Base-by-base conservation (phyloP, 2,888 invertebrate species). In the Dichetophora obliterata region DNA sequence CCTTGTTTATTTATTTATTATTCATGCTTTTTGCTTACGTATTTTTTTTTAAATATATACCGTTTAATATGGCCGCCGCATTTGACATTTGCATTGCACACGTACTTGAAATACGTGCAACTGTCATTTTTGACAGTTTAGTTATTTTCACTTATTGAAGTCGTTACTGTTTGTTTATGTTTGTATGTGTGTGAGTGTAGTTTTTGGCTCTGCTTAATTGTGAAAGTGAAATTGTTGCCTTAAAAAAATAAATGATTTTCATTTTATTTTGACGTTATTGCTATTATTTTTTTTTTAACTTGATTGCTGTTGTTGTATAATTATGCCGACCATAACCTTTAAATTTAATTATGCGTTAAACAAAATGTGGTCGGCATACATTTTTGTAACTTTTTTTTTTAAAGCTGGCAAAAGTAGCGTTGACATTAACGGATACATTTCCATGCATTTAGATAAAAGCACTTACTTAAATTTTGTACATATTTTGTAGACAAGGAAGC, bases 291-390 rank as follows among this genome's bases (percentile, higher is more conserved):
- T 43, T n/a, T 27, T n/a, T 22, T 24, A 24, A 24, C 24, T 63
- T 43, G 43, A 4, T 22, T 54, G 31, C 16, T 61, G 22, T 54
- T 65, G 50, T 68, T 77, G 59, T 50, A 69, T 43, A 79, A 79
- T 77, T 79, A 75, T 73, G 75, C 68, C 77, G 79, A 75, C 79
- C 79, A 79, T 79, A 79, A 79, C 79, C 77, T 79, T 79, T 77
- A 79, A 78, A 77, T 70, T 69, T 74, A 11, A 52, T 52, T 50
- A n/a, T 50, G 14, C 57, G 71, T 57, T 14, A 2, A 59, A 59
- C 31, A 14, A 63, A 31, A 24, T 61, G 19, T 27, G 22, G 22
- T 61, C n/a, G 27, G 27, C 19, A 48, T 70, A 48, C 14, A 11
- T 63, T 24, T 70, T 61, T 50, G 61, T 61, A 61, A 27, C 9